Conservation (phyloP, 2,888 invertebrate genomes). For the Tinea trinotella region DNA sequence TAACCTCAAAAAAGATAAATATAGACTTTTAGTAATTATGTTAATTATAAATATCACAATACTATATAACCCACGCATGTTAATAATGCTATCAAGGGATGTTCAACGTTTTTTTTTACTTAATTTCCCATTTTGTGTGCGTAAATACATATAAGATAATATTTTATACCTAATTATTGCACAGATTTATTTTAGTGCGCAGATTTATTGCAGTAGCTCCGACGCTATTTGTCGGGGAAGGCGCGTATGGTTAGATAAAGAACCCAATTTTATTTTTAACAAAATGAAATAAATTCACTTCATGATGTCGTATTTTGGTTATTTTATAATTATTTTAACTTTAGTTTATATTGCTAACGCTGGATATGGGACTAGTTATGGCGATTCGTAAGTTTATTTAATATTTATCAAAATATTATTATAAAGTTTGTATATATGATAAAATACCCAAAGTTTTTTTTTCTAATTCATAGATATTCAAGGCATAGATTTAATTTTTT, state of each 20-base stretch:
- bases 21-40: too few species aligned
- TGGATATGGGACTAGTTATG: conserved; percentile 37
- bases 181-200: neutral
- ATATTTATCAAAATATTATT: neutral
- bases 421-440: neutral
- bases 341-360: conserved; percentile 27
- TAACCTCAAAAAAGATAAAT: too few species aligned
- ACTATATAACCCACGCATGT: neutral
- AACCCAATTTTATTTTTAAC: neutral
- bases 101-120: neutral
- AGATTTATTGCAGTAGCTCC: neutral
- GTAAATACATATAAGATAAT: conserved; percentile 2
- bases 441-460: conserved; percentile 5
- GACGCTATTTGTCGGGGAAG: conserved; percentile 3
- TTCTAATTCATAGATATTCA: neutral
- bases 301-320: conserved; percentile 1
- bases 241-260: neutral
- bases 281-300: conserved; percentile 10
- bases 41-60: too few species aligned
- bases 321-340: conserved; percentile 1
- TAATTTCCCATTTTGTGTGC: neutral
- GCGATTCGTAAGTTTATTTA: conserved; percentile 35
- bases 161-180: neutral
- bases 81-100: neutral
- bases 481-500: too few species aligned